Base-by-base conservation (phyloP, 1,140 invertebrate species). In the Linepithema humile region DNA sequence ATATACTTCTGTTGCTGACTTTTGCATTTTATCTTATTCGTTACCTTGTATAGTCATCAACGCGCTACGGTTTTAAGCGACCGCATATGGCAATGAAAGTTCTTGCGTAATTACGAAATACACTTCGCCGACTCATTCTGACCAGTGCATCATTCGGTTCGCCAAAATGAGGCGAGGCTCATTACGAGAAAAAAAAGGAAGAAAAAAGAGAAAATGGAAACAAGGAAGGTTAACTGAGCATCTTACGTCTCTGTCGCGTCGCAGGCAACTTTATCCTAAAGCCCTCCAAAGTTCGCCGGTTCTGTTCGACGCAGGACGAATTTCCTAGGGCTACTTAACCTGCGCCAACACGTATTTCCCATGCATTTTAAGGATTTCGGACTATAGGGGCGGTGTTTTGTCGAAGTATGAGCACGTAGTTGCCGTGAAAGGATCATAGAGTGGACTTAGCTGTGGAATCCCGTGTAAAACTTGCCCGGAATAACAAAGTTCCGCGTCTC, bases 351-450 rank as follows among this genome's bases (percentile, higher is more conserved):
- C 93, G 93, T 93, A 93, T 91, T 93, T 92, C 90, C 92, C 93
- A 94, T 93, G 92, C 90, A 92, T 93, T 92, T 93, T 91, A 90
- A 93, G 93, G 93, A 93, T 93, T 94, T 94, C 91, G 92, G 92
- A 94, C 92, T 91, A 88, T 90, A 90, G 91, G 89, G 85, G 60
- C 62, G 83, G 86, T 93, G 92, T 94, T 93, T 94, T 93, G 93
- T 93, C 92, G 92, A 94, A 94, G 92, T 94, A 94, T 93, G 92
- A 93, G 93, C 93, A 94, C 93, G 93, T 94, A 94, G 92, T 94
- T 94, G 92, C 89, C 92, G 90, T 91, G 91, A 91, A 94, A 94
- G 93, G 93, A 94, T 94, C 93, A 93, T 94, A 90, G 93, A 94
- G 91, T 93, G 93, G 93, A 94, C 93, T 94, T 94, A 94, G 92